phyloP scores from a whole-genome alignment of 1,140 invertebrate species.

The Tachypleus tridentatus region DNA sequence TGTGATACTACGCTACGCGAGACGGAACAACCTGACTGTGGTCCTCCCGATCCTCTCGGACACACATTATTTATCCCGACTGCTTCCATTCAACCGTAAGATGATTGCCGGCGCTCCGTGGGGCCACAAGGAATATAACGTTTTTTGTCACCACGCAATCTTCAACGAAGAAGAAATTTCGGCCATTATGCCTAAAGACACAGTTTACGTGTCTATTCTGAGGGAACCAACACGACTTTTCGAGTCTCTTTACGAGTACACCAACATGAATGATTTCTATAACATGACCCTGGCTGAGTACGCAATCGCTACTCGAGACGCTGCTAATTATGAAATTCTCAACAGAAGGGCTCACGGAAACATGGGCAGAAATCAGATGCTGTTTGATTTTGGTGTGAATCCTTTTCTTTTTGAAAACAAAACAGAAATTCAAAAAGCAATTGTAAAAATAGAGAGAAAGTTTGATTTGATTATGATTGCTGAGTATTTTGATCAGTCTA shows the following conservation, averaged over 20 bases:
- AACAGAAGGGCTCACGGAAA: neutral
- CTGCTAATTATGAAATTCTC: neutral
- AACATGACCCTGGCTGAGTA: slow-evolving; percentile 17
- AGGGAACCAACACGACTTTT: slow-evolving; percentile 32
- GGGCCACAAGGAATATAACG: slow-evolving; percentile 17
- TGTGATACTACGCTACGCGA: slow-evolving; percentile 20
- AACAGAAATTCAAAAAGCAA: slow-evolving; percentile 20
- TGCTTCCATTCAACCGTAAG: slow-evolving; percentile 20
- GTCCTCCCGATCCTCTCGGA: slow-evolving; percentile 23
- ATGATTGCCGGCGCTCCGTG: slow-evolving; percentile 17
- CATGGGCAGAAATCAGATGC: slow-evolving; percentile 35
- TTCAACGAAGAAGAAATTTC: slow-evolving; percentile 26
- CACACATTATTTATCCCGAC: slow-evolving; percentile 27
- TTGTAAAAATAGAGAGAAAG: slow-evolving; percentile 31
- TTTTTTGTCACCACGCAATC: slow-evolving; percentile 29
- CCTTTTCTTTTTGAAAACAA: slow-evolving; percentile 22
- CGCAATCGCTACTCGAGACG: slow-evolving; percentile 14
- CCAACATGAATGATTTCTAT: slow-evolving; percentile 24
- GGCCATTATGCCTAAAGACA: slow-evolving; percentile 30
- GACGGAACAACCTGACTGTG: slow-evolving; percentile 16
- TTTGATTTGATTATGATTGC: slow-evolving; percentile 42
- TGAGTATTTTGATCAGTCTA: slow-evolving; percentile 42
- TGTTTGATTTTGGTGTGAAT: slow-evolving; percentile 32
- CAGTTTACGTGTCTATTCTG: slow-evolving; percentile 34
- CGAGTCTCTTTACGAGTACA: slow-evolving; percentile 32